A percentile compares a stretch with the other conserved stretches of the same genome.
phyloP scores from a whole-genome alignment of 2,113 vertebrate species.

The Orientallactaga bullata region DNA sequence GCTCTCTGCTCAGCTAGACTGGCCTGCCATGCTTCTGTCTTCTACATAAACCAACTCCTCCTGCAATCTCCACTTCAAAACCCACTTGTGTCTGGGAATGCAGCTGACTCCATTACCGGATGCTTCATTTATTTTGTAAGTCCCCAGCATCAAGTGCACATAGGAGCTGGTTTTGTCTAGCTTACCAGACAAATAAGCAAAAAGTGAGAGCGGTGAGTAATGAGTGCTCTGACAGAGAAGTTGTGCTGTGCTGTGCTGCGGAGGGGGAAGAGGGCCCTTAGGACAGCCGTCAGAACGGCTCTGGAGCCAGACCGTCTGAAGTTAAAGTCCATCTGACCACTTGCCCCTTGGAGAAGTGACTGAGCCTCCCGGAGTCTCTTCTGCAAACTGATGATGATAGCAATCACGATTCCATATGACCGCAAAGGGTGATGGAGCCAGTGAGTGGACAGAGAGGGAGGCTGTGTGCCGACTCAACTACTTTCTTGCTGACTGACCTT shows the following conservation, averaged over 20 bases:
- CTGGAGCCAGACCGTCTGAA: background rate
- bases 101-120: background rate
- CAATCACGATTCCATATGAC: background rate
- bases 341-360: background rate
- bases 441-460: accelerated
- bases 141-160: background rate
- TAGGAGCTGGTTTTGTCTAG: background rate
- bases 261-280: background rate
- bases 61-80: background rate
- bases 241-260: too few species aligned
- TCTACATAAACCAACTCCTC: background rate
- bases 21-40: background rate
- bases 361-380: background rate
- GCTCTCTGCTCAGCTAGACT: background rate
- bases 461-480: background rate
- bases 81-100: background rate
- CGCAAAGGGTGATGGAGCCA: background rate
- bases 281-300: background rate
- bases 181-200: conserved; percentile 33
- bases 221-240: background rate
- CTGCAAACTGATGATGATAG: background rate
- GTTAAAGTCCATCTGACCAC: conserved; percentile 6
- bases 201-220: background rate
- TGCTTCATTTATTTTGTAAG: background rate
- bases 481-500: background rate